Conservation (phyloP, 2,888 invertebrate species). For the Ariolimax columbianus region DNA sequence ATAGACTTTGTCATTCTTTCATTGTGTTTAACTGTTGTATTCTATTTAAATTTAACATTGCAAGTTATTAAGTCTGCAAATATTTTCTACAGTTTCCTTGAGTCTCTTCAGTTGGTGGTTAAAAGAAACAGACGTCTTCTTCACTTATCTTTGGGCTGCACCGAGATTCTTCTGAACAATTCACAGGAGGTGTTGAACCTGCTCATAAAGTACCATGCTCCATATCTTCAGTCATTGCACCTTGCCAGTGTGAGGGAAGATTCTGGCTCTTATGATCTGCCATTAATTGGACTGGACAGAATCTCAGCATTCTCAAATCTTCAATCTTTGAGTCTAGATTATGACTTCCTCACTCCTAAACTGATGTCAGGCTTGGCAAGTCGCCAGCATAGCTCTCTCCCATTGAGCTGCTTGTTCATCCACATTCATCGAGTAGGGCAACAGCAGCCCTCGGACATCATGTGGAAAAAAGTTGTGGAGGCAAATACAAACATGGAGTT, state of each 20-base stretch:
- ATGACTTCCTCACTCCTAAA: constrained; percentile 76
- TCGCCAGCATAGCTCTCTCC: constrained; percentile 60
- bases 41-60: background rate
- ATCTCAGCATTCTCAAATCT: constrained; percentile 83
- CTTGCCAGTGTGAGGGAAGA: constrained; percentile 87
- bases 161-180: constrained; percentile 81
- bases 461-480: constrained; percentile 83
- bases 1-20: too few relatives aligned
- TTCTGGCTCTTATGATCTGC: constrained; percentile 84
- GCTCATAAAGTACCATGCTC: constrained; percentile 80
- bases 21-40: background rate
- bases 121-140: constrained; percentile 80
- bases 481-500: constrained; percentile 82
- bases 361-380: constrained; percentile 67
- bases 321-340: constrained; percentile 82
- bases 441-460: constrained; percentile 82
- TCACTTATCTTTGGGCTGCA: constrained; percentile 82
- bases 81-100: constrained; percentile 41
- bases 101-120: constrained; percentile 72
- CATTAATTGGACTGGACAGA: constrained; percentile 82
- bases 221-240: constrained; percentile 83
- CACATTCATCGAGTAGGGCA: constrained; percentile 86
- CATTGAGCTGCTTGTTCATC: constrained; percentile 81
- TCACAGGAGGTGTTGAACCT: constrained; percentile 79
- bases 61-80: background rate